Conservation (phyloP, 2,113 vertebrate species). For the Dicerorhinus sumatrensis region DNA sequence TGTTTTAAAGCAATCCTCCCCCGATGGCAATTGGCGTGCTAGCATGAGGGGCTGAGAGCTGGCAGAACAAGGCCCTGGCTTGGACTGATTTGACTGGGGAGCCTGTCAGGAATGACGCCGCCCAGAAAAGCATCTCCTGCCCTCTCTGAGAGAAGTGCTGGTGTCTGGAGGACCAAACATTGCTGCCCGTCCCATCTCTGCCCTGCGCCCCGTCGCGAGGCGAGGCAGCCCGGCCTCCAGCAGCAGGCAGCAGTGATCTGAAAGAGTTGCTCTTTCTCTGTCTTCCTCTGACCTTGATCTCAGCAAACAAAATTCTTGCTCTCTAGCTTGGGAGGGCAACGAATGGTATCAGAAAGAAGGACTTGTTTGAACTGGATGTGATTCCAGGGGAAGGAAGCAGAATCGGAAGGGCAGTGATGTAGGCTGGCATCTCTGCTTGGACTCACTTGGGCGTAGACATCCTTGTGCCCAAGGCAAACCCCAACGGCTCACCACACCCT, state of each 20-base stretch:
- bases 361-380: neutral
- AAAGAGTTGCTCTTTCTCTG: neutral
- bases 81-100: neutral
- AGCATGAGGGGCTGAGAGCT: neutral
- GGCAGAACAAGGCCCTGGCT: neutral
- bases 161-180: fast-evolving
- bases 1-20: neutral
- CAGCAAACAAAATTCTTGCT: neutral
- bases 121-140: neutral
- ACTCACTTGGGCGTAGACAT: neutral
- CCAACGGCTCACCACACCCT: neutral
- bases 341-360: neutral
- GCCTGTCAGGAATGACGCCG: neutral
- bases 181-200: neutral
- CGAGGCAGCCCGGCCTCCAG: neutral
- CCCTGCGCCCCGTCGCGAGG: neutral
- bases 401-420: neutral
- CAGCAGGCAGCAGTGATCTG: no score
- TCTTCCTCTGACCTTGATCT: neutral
- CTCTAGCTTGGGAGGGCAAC: neutral
- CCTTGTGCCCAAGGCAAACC: neutral
- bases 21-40: neutral
- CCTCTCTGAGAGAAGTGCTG: fast-evolving
- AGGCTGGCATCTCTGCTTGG: neutral
- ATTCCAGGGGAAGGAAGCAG: neutral